Evolutionary conservation across 1,140 invertebrate species (phyloP), one percentile per base, ranked within the genome.

Genomic region (Pissodes strobi): DNA sequence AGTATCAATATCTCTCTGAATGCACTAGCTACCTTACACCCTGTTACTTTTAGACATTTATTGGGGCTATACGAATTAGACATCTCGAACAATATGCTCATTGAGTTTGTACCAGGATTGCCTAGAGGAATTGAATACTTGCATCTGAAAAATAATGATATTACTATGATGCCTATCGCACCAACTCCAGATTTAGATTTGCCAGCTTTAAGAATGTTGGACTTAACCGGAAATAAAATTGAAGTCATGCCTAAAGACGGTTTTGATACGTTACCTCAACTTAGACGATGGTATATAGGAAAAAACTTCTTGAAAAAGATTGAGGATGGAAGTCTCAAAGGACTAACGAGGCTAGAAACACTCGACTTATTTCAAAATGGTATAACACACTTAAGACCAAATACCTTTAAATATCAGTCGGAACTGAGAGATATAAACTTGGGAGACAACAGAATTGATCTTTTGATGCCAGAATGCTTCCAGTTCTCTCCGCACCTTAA

Each of bases 1-100:
- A 85, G 89, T 53, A 74, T 94, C 0, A 92, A 93, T 76, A 79
- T 94, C 17, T 92, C 90, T 1, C 80, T 82, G 18, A 94, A 94
- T 75, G 82, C 83, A 18, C 73, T 92, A 2, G 79, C 83, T 2
- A 82, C 83, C 1, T 72, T 90, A 38, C 89, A 90, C 79, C 87
- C 87, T 0, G 83, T 84, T 43, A 91, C 91, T 0, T 89, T 95
- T 57, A 79, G 86, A 63, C 87, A 89, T 70, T 74, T 94, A 37
- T 80, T 81, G 10, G 86, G 87, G 58, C 80, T 95, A 0, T 92
- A 88, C 62, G 90, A 92, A 75, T 74, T 95, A 15, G 91, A 94
- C 72, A 78, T 90, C 2, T 89, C 90, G 67, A 83, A 83, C 70
- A 95, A 95, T 77, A 80, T 86, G 65, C 72, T 95, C 15, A 74